Evolutionary conservation across 2,113 vertebrate species (phyloP), one percentile per base, ranked within the genome.

Genomic region (Condylura cristata): DNA sequence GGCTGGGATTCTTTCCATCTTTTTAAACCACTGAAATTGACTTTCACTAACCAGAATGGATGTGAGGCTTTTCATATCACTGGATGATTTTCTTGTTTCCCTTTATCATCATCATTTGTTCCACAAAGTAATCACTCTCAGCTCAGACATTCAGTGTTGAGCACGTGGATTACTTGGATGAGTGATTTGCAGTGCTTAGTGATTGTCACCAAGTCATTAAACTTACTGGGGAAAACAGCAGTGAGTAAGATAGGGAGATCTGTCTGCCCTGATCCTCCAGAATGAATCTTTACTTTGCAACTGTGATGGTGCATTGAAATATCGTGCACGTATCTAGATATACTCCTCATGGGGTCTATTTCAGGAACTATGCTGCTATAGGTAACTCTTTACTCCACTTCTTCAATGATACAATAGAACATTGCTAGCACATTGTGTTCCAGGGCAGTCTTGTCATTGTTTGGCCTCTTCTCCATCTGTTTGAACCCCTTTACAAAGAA

Each of bases 381-480:
- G 44, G 41, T 65, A 74, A 90, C 39, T 70, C 71, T 72, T 66
- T 32, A 22, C 0, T 58, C 37, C 3, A 0, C 7, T 32, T 65
- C 70, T 66, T 65, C 7, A 7, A 1, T 37, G 30, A 56, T 74
- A 13, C 83, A 80, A 56, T n/a, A 58, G 34, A 93, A 48, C 2
- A n/a, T 16, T 17, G 6, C 53, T 39, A 41, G 58, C 22, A 34
- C 18, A 14, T 0, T 68, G 28, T 22, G 39, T 80, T 93, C 26
- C 72, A 65, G n/a, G 89, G 53, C 1, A 79, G 48, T 85, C 39
- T 78, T 89, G 44, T 90, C 63, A 66, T 58, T 70, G 7, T 44
- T 89, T 95, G 79, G 86, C 44, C 60, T 93, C 70, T 90, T 86
- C 71, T 11, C 94, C 63, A 92, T 71, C 93, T 89, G 61, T 32